Conservation (phyloP, 2,888 invertebrate species). For the Polia nebulosa region DNA sequence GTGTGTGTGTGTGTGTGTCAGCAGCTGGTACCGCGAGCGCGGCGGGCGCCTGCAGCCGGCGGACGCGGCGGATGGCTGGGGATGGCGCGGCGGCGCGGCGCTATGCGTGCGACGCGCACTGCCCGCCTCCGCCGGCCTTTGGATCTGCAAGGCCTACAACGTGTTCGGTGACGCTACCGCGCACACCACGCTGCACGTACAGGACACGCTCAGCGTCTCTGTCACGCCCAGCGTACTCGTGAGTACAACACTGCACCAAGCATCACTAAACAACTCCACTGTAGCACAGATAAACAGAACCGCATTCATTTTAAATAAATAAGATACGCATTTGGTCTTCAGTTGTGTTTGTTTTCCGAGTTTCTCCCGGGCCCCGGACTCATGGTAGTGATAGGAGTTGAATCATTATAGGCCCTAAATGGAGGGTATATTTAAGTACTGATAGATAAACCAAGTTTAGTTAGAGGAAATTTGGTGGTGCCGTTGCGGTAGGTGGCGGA, state of each 20-base stretch:
- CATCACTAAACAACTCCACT: neutral
- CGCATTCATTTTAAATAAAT: neutral
- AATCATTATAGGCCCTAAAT: no score
- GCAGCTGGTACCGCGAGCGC: slow-evolving; percentile 90
- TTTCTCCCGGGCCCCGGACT: no score
- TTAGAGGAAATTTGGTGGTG: neutral
- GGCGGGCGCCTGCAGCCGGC: slow-evolving; percentile 88
- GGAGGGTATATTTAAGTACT: no score
- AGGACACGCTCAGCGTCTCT: slow-evolving; percentile 91
- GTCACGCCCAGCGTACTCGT: slow-evolving; percentile 92
- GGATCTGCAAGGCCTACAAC: slow-evolving; percentile 94
- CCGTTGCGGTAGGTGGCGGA: slow-evolving; percentile 92
- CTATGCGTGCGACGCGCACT: slow-evolving; percentile 92
- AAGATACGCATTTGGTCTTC: no score
- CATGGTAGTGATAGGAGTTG: no score
- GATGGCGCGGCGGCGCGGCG: slow-evolving; percentile 94
- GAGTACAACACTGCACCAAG: slow-evolving; percentile 40
- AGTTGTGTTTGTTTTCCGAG: no score
- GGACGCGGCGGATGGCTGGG: slow-evolving; percentile 83
- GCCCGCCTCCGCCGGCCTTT: slow-evolving; percentile 92
- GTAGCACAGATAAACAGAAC: neutral
- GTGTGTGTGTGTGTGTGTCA: neutral
- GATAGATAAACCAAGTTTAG: no score
- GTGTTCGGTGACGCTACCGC: slow-evolving; percentile 92
- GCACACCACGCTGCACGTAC: slow-evolving; percentile 92